A percentile compares a stretch with the other conserved stretches of the same genome.
Evolutionary conservation across 2,113 vertebrate species (phyloP).

Genomic region (Elephantulus edwardii): DNA sequence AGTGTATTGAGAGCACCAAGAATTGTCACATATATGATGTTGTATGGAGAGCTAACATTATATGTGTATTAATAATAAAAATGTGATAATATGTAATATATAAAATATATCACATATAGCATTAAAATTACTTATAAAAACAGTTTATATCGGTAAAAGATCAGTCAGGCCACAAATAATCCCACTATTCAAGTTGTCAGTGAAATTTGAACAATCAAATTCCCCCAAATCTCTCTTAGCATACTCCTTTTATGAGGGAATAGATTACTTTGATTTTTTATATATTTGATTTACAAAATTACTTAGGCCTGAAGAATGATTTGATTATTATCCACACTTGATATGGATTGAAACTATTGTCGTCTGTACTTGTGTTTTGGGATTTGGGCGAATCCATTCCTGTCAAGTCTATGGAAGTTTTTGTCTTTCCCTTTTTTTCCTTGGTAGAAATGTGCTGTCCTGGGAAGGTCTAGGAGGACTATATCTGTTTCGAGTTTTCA

Average conservation of each 20-base stretch:
- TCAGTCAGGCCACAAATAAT: not conserved
- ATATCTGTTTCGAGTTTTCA: not conserved
- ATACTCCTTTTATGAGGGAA: not conserved
- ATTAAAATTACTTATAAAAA: conserved; percentile 7
- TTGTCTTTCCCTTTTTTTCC: not conserved
- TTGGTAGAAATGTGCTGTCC: not conserved
- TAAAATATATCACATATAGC: not conserved
- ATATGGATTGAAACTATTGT: not conserved
- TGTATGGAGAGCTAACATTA: too few species aligned
- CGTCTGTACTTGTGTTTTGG: fast-evolving
- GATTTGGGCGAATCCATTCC: not conserved
- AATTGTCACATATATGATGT: too few species aligned
- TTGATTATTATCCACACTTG: not conserved
- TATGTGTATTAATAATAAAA: too few species aligned
- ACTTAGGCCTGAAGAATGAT: not conserved
- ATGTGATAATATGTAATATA: not conserved
- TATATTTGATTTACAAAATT: not conserved
- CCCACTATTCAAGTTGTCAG: not conserved
- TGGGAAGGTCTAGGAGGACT: not conserved
- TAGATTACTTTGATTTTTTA: not conserved
- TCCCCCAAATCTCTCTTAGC: not conserved
- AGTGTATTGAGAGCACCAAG: not conserved
- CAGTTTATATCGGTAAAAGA: not conserved
- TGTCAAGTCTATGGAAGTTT: not conserved
- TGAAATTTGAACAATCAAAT: not conserved